Percentiles rank a stretch among this genome's conserved stretches.
phyloP scores from a whole-genome alignment of 2,888 invertebrate genomes.

The Zhengitettix transpicula region DNA sequence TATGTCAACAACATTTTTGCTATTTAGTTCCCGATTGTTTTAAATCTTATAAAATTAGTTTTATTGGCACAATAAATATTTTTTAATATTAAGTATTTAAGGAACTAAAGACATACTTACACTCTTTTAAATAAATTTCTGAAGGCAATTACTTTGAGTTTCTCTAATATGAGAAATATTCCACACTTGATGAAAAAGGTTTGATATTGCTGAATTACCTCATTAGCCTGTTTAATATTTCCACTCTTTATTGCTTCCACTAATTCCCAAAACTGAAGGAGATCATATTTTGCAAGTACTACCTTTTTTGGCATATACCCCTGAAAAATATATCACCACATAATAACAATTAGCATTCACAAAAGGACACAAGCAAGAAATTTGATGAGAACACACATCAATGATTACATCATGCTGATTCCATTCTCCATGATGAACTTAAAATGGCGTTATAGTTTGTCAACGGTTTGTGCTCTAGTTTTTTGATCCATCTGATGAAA shows the following conservation, averaged over 20 bases:
- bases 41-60: too few species aligned
- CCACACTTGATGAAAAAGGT: constrained; percentile 88
- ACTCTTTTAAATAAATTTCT: constrained; percentile 92
- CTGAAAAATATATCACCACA: constrained; percentile 18
- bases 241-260: constrained; percentile 80
- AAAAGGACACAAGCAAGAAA: background rate
- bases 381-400: background rate
- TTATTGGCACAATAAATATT: too few species aligned
- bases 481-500: too few species aligned
- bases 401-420: background rate
- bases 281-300: constrained; percentile 74
- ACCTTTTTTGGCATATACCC: constrained; percentile 81
- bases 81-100: background rate
- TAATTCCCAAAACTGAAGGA: constrained; percentile 80
- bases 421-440: too few species aligned
- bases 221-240: constrained; percentile 66
- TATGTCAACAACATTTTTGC: too few species aligned
- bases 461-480: too few species aligned
- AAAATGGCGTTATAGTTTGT: too few species aligned
- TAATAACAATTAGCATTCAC: background rate
- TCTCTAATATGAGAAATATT: constrained; percentile 94
- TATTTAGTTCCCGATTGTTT: too few species aligned
- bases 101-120: constrained; percentile 25
- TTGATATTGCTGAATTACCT: constrained; percentile 72
- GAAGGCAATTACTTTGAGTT: constrained; percentile 86